Conservation (phyloP, 2,888 invertebrate species). For the Tachina fera region DNA sequence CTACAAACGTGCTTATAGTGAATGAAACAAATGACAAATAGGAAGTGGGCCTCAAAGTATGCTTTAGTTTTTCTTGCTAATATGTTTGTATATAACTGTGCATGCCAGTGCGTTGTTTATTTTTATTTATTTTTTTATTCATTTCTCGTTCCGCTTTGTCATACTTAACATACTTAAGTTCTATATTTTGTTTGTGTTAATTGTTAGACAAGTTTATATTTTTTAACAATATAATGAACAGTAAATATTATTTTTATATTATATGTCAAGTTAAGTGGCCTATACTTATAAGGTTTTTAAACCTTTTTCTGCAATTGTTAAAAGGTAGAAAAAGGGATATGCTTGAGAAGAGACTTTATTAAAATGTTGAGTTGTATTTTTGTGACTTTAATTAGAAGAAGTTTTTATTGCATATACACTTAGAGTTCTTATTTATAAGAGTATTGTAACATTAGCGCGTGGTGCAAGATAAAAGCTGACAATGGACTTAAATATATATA, state of each 20-base stretch:
- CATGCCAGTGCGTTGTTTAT: conserved; percentile 23
- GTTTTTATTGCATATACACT: background rate
- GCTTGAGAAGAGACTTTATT: conserved; percentile 13
- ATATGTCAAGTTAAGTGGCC: conserved; percentile 67
- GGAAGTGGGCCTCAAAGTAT: conserved; percentile 67
- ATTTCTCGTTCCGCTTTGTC: conserved; percentile 64
- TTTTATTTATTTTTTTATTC: conserved; percentile 53
- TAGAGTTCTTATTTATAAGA: background rate
- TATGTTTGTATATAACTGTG: background rate
- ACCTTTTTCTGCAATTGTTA: conserved; percentile 28
- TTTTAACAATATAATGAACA: conserved; percentile 65
- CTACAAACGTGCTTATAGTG: conserved; percentile 62
- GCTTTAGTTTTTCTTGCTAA: conserved; percentile 55
- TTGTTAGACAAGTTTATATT: conserved; percentile 32
- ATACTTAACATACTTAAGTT: conserved; percentile 71
- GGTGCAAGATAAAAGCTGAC: too few species aligned
- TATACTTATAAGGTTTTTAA: conserved; percentile 62
- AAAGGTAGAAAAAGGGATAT: background rate
- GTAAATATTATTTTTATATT: conserved; percentile 72
- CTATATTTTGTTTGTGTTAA: conserved; percentile 28
- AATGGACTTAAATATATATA: too few species aligned
- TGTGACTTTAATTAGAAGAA: background rate
- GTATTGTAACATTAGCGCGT: too few species aligned
- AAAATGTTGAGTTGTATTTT: background rate
- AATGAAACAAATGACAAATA: conserved; percentile 61